A percentile compares a stretch with the other conserved stretches of the same genome.
These are phyloP conservation scores for Holacanthella duospinosa DNA, from an alignment of 2,888 invertebrate species.

Conservation along the genomic window DNA sequence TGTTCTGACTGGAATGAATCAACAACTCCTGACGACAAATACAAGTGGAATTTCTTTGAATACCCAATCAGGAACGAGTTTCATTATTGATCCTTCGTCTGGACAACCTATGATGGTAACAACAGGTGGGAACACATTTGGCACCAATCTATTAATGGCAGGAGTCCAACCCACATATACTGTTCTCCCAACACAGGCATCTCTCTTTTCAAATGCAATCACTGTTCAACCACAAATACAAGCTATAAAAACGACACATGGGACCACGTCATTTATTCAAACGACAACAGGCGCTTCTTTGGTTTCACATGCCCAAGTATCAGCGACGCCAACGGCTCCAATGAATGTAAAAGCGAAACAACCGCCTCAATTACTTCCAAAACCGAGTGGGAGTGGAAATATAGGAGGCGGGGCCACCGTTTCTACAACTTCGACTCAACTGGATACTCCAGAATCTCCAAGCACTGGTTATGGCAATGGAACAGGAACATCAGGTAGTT, in stretches of 20 bases:
- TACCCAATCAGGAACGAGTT: constrained; percentile 22
- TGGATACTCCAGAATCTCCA: background rate
- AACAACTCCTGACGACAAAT: constrained; percentile 18
- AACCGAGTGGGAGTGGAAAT: constrained; percentile 26
- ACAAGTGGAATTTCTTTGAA: constrained; percentile 12
- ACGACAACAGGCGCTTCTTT: constrained; percentile 24
- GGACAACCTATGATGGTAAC: constrained; percentile 25
- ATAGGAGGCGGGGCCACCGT: constrained; percentile 34
- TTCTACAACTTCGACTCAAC: constrained; percentile 29
- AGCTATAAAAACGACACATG: constrained; percentile 33
- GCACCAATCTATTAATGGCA: constrained; percentile 28
- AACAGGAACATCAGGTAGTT: background rate
- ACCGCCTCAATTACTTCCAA: constrained; percentile 36
- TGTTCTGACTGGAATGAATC: constrained; percentile 14
- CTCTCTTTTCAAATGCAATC: constrained; percentile 33
- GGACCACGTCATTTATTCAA: constrained; percentile 27
- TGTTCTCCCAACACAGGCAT: constrained; percentile 29
- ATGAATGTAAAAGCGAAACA: constrained; percentile 27
- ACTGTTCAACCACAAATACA: constrained; percentile 34
- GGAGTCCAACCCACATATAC: constrained; percentile 33
- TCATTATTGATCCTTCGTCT: constrained; percentile 27
- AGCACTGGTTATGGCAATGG: background rate
- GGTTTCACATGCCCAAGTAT: constrained; percentile 8
- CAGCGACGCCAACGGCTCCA: background rate
- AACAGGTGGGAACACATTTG: constrained; percentile 15